Conservation (phyloP, 35 echinoderm and acorn worm genomes). For the Apostichopus japonicus region DNA sequence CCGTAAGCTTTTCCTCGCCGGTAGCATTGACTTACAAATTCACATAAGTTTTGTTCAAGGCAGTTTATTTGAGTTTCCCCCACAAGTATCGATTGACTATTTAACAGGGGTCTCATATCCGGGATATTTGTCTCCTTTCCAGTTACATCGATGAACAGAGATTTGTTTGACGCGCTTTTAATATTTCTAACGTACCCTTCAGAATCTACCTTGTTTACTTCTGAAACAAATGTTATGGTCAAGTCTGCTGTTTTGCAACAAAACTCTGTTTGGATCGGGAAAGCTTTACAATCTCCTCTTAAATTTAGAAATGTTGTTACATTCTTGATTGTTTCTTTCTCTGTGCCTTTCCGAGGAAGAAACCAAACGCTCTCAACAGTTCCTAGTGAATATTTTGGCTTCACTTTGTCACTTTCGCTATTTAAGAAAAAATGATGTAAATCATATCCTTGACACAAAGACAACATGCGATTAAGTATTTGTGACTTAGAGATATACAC, state of each 20-base stretch:
- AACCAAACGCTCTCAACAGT: constrained; percentile 10
- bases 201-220: not conserved
- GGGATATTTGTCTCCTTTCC: not conserved
- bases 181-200: not conserved
- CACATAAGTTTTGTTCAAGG: not conserved
- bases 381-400: constrained; percentile 1
- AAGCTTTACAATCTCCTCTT: constrained; percentile 22
- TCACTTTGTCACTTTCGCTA: not conserved
- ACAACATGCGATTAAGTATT: constrained; percentile 4
- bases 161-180: not conserved
- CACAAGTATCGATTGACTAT: not conserved
- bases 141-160: not conserved
- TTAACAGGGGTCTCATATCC: not conserved
- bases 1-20: not conserved
- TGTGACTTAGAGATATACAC: not conserved
- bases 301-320: constrained; percentile 29
- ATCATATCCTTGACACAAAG: not conserved
- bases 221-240: not conserved
- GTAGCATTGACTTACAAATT: not conserved
- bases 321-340: constrained; percentile 22
- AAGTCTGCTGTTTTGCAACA: constrained; percentile 19
- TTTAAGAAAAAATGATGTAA: not conserved
- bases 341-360: not conserved
- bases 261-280: not conserved
- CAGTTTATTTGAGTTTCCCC: not conserved